A percentile compares a stretch with the other conserved stretches of the same genome.
These are phyloP conservation scores for Bibio marci DNA, from an alignment of 2,888 invertebrate species.

Conservation along the genomic window DNA sequence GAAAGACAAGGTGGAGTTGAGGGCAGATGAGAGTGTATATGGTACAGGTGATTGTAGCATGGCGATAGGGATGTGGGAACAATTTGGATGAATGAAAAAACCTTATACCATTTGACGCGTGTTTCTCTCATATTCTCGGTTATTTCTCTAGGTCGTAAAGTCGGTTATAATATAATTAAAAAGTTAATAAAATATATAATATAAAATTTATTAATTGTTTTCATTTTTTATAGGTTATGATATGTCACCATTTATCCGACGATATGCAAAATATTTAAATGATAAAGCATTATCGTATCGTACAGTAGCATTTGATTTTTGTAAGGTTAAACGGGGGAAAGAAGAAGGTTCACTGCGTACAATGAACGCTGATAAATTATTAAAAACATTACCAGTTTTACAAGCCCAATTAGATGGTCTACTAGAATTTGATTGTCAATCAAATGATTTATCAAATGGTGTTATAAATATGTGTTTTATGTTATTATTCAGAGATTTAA, in stretches of 20 bases:
- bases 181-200: too few species aligned
- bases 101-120: too few species aligned
- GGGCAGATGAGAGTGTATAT: too few species aligned
- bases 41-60: too few species aligned
- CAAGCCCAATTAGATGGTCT: constrained; percentile 91
- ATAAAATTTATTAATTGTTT: too few species aligned
- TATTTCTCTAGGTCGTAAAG: too few species aligned
- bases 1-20: too few species aligned
- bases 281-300: constrained; percentile 98
- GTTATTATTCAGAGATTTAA: constrained; percentile 96
- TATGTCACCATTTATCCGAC: constrained; percentile 97
- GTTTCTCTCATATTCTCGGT: too few species aligned
- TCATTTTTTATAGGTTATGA: constrained; percentile 61
- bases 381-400: constrained; percentile 90
- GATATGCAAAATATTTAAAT: constrained; percentile 98
- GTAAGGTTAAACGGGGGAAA: constrained; percentile 98
- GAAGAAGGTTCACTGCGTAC: constrained; percentile 93
- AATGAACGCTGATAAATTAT: constrained; percentile 92
- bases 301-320: constrained; percentile 98
- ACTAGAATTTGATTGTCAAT: constrained; percentile 92
- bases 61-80: too few species aligned
- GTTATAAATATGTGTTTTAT: constrained; percentile 99
- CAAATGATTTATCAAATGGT: constrained; percentile 93
- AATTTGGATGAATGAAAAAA: too few species aligned
- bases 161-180: too few species aligned